Conservation (phyloP, 2,888 invertebrate species). For the Drosophila tanythrix region DNA sequence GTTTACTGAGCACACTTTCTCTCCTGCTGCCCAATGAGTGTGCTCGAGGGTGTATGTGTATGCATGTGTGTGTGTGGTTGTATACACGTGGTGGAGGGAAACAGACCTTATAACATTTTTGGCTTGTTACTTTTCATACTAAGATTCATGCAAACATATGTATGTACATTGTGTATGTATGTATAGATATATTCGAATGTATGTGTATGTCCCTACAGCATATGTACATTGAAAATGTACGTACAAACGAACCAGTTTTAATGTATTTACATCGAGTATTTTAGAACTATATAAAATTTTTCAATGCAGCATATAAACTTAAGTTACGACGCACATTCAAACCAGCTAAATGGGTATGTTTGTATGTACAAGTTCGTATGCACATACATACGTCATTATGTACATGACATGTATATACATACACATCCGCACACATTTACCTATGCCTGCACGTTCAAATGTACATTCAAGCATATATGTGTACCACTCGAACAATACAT, state of each 20-base stretch:
- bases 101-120: slow-evolving; percentile 65
- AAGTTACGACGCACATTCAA: slow-evolving; percentile 6
- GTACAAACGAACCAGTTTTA: slow-evolving; percentile 9
- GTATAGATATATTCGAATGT: slow-evolving; percentile 17
- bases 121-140: slow-evolving; percentile 56
- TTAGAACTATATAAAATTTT: neutral
- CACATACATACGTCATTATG: slow-evolving; percentile 12
- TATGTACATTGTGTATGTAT: slow-evolving; percentile 32
- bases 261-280: slow-evolving; percentile 9
- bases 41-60: slow-evolving; percentile 31
- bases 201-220: slow-evolving; percentile 22
- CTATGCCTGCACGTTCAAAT: slow-evolving; percentile 24
- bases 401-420: slow-evolving; percentile 1
- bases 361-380: slow-evolving; percentile 1
- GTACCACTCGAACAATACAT: slow-evolving; percentile 47
- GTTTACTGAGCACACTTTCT: slow-evolving; percentile 65
- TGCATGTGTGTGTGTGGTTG: slow-evolving; percentile 49
- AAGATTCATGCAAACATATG: slow-evolving; percentile 45
- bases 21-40: slow-evolving; percentile 46
- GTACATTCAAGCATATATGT: slow-evolving; percentile 39
- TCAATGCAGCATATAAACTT: neutral
- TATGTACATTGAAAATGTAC: slow-evolving; percentile 6
- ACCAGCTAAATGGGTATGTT: slow-evolving; percentile 13
- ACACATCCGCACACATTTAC: slow-evolving; percentile 27
- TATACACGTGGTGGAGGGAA: slow-evolving; percentile 78